Percentiles rank a stretch among this genome's conserved stretches.
Conservation (phyloP, 1,140 invertebrate species). For the Drosophila pseudoananassae region DNA sequence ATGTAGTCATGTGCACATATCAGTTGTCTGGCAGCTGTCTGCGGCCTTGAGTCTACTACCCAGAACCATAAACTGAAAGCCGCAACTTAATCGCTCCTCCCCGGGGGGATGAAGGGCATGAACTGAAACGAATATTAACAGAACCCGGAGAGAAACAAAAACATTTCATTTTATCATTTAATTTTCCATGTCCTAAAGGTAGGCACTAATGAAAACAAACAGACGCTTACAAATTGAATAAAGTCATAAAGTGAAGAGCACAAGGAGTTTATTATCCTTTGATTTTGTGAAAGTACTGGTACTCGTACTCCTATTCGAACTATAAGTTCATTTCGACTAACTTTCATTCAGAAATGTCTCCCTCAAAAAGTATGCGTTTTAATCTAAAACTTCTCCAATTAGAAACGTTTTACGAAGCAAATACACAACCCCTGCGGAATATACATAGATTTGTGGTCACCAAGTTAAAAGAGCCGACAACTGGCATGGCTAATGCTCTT, state of each 20-base stretch:
- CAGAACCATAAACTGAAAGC: slow-evolving; percentile 66
- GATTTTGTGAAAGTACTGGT: neutral
- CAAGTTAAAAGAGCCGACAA: slow-evolving; percentile 54
- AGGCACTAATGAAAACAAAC: slow-evolving; percentile 33
- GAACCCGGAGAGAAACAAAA: slow-evolving; percentile 28
- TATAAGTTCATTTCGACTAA: neutral
- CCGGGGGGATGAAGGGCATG: neutral
- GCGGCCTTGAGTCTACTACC: slow-evolving; percentile 68
- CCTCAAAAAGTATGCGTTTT: slow-evolving; percentile 17
- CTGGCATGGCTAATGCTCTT: slow-evolving; percentile 65
- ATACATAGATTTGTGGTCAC: slow-evolving; percentile 50
- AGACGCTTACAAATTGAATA: slow-evolving; percentile 14
- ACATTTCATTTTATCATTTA: slow-evolving; percentile 47
- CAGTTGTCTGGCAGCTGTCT: slow-evolving; percentile 83
- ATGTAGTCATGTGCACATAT: slow-evolving; percentile 79
- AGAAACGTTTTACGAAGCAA: slow-evolving; percentile 33
- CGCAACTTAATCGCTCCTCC: slow-evolving; percentile 72
- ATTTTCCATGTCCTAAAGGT: slow-evolving; percentile 51
- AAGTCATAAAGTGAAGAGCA: slow-evolving; percentile 10
- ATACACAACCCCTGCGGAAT: slow-evolving; percentile 31
- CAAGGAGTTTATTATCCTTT: neutral
- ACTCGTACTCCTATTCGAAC: too few relatives aligned
- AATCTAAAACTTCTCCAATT: slow-evolving; percentile 42
- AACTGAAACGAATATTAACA: slow-evolving; percentile 43
- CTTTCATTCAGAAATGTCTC: slow-evolving; percentile 8